Evolutionary conservation across 2,113 vertebrate species (phyloP), one percentile per base, ranked within the genome.

Genomic region (Cynocephalus volans): DNA sequence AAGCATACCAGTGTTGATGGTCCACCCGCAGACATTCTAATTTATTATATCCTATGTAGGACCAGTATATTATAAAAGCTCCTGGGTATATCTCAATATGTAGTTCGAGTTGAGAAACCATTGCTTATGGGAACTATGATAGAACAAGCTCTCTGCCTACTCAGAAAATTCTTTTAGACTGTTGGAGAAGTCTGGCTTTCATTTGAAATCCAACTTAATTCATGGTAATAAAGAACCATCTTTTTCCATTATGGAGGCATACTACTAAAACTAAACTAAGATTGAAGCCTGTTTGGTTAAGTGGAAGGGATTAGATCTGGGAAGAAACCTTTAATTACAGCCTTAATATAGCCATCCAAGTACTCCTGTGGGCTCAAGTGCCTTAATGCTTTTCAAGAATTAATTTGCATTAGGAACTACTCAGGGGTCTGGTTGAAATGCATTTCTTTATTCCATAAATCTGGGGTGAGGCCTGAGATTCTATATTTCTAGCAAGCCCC

Each of bases 201-300:
- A 65, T 92, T 26, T 96, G 52, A 93, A 85, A 95, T 76, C 60
- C 33, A 52, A 65, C 70, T 60, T 90, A 90, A 76, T 80, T 45
- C 18, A 64, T 62, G 14, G 8, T 41, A 69, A 90, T 86, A 88
- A 92, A 95, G 45, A 86, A 92, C 76, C 36, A 41, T 14, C 11
- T 92, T 69, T 94, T 67, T 94, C 60, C 21, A 41, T 89, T 48
- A 89, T 21, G 62, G 48, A 96, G 48, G 19, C 14, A 19, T 64
- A 45, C 5, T 45, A 52, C 73, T 86, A 89, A 91, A 94, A 94
- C 31, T 65, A 75, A 95, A 58, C 64, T 86, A 84, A 86, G 33
- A 58, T 10, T 24, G 48, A 90, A 89, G 52, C 9, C 24, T 28
- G 8, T 45, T 77, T 67, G 36, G 45, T 80, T 93, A 77, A 94